Evolutionary conservation across 2,797 vertebrate genomes (phyloP), one percentile per base, ranked within the genome.

Genomic region (Alca torda): DNA sequence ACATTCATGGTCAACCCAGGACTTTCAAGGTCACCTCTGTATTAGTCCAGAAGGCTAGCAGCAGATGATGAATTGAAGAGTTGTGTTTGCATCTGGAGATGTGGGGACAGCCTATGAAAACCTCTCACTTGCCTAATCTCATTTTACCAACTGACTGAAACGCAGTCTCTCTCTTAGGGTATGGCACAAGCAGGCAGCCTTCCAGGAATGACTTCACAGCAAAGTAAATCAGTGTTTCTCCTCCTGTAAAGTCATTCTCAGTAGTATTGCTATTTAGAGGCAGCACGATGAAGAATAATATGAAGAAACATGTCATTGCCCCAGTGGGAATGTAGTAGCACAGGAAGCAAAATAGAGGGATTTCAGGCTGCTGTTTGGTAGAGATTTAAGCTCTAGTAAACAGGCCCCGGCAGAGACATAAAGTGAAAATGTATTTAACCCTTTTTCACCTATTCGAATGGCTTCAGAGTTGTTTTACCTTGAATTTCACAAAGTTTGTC

Each of bases 311-410:
- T 41, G 63, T 41, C 54, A 96, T 70, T 96, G 82, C 19, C 74
- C 95, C 87, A 53, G 1, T 61, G 93, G 92, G 95, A 97, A 95
- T 76, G 6, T 63, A 91, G 93, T 24, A 94, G 83, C 87, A 89
- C 33, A 92, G 84, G 87, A 95, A 95, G 92, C 61, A 95, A 96
- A 97, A 95, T 50, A 87, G 68, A 96, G 69, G 91, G 81, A 57
- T 95, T 97, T 97, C 76, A 81, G 28, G 65, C 63, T 82, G 77
- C 81, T 75, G 46, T 96, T 95, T 93, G 41, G 67, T 94, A 75
- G 65, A 96, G 54, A 97, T 97, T 97, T 97, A 97, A 97, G 82
- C 87, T 85, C 68, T 83, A 96, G 84, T 90, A 97, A 97, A 97
- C 53, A 92, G 81, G 73, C 28, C 93, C 84, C 96, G 87, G 56